Conservation (phyloP, 2,888 invertebrate species). For the Melieria crassipennis region DNA sequence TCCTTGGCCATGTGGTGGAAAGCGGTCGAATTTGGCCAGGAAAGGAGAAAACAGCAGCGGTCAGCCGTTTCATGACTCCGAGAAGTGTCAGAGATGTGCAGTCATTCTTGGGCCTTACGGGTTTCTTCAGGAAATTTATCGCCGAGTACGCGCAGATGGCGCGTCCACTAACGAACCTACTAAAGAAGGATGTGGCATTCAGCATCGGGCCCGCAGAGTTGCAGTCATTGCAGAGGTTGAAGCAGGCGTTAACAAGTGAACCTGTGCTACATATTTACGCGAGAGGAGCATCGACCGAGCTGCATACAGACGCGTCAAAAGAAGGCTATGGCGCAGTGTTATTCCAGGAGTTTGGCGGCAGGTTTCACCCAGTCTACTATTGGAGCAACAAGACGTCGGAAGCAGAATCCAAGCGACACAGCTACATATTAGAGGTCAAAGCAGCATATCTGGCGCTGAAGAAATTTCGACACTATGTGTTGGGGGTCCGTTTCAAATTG, state of each 20-base stretch:
- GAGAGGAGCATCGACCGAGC: slow-evolving; percentile 32
- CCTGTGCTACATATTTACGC: slow-evolving; percentile 35
- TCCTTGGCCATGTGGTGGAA: slow-evolving; percentile 30
- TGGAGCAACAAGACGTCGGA: slow-evolving; percentile 28
- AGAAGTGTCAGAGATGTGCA: slow-evolving; percentile 14
- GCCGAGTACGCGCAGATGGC: slow-evolving; percentile 10
- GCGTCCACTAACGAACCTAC: slow-evolving; percentile 4
- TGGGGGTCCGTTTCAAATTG: neutral
- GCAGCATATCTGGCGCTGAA: slow-evolving; percentile 33
- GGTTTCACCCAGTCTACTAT: slow-evolving; percentile 11
- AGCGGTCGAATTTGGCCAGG: slow-evolving; percentile 7
- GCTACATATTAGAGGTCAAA: slow-evolving; percentile 34
- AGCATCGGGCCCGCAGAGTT: slow-evolving; percentile 10
- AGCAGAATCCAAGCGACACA: slow-evolving; percentile 26
- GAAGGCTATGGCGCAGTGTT: slow-evolving; percentile 14
- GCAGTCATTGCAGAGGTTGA: neutral
- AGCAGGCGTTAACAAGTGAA: slow-evolving; percentile 2
- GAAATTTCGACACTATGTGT: slow-evolving; percentile 29
- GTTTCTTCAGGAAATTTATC: slow-evolving; percentile 28
- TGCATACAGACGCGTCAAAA: slow-evolving; percentile 43
- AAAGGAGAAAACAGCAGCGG: slow-evolving; percentile 14
- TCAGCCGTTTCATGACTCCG: slow-evolving; percentile 14
- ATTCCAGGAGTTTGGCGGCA: slow-evolving; percentile 30
- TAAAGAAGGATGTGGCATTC: neutral
- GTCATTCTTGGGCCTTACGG: slow-evolving; percentile 22